Base-by-base conservation (phyloP, 2,888 invertebrate genomes). In the Lottia gigantea region DNA sequence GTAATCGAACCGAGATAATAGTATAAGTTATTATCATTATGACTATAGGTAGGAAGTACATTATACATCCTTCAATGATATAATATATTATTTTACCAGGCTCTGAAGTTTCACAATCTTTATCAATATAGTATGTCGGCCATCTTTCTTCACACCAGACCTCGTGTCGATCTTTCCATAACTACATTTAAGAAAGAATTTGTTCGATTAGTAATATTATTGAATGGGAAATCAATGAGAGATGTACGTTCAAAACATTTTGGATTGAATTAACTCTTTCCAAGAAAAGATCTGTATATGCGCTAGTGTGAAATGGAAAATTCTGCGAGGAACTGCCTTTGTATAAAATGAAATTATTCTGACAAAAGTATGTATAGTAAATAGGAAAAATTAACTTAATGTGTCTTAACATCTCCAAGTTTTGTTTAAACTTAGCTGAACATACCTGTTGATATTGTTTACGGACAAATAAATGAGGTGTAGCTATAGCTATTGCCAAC, bases 31-130 rank as follows among this genome's bases (percentile, higher is more conserved):
- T 69, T 3, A 81, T 69, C 84, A 85, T 85, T n/a, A 85, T 70
- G 15, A 78, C 19, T 16, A 86, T 75, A 0, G 86, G 85, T 15
- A 84, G 71, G 63, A 85, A 78, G 74, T 82, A 86, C 80, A 85
- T 80, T n/a, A 85, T 77, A 6, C 81, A 72, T 3, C 76, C 79
- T 49, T 81, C 77, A 1, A 85, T 64, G 3, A 74, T 74, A 70
- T 84, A 85, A 69, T 85, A 86, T 7, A 78, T 71, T 11, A 61
- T 64, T 65, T 76, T 72, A 19, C 74, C 75, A 1, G 74, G 76
- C 61, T 75, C 71, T 62, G 70, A 74, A 0, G 66, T 68, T 7
- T 55, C 68, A 23, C 76, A 76, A 4, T 64, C 1, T 15, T 26
- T 49, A 66, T 78, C 72, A 12, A 71, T 72, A 62, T 76, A 78